Evolutionary conservation across 2,113 vertebrate genomes (phyloP), one percentile per base, ranked within the genome.

Genomic region (Noturus placidus): DNA sequence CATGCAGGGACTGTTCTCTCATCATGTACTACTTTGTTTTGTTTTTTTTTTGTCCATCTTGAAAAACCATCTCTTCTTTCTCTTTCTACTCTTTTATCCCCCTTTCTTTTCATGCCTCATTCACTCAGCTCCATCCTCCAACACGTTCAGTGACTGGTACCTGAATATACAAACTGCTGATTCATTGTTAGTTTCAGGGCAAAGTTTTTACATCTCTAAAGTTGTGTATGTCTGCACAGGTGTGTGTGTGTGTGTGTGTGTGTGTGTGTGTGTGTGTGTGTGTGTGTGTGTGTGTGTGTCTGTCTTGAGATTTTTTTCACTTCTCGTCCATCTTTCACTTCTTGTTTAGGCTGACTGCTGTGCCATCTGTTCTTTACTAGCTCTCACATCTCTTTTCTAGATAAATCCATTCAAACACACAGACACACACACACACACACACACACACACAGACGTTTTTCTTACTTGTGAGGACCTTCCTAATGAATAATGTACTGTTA

Each of bases 401-500:
- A 57, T 81, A 89, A 86, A 92, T 33, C 82, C 61, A 83, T 70
- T 86, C 87, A 84, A 56, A 52, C 87, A 90, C 85, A 89, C 85
- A 88, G 82, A 72, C 38, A 33, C 82, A 42, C 70, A 74, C 56
- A 30, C 76, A 86, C 61, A 50, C 74, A 46, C 22, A 52, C 22
- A 50, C 38, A 33, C 82, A 42, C 22, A 50, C 14, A 42, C 70
- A 46, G 19, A 33, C 67, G 17, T 17, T 38, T 35, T 20, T 70
- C 14, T 35, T 70, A 76, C 22, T 50, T 77, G 10, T 77, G 13
- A 27, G 38, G 46, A 54, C 5, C 72, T 50, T 76, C 19, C 38
- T 11, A 76, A 25, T 14, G 5, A n/a, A 14, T 27, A n/a, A 77
- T 52, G 10, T 27, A n/a, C 50, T 52, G 10, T 22, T 46, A 76